Evolutionary conservation across 2,888 invertebrate genomes (phyloP), one percentile per base, ranked within the genome.

Genomic region (Allolobophora icterica): DNA sequence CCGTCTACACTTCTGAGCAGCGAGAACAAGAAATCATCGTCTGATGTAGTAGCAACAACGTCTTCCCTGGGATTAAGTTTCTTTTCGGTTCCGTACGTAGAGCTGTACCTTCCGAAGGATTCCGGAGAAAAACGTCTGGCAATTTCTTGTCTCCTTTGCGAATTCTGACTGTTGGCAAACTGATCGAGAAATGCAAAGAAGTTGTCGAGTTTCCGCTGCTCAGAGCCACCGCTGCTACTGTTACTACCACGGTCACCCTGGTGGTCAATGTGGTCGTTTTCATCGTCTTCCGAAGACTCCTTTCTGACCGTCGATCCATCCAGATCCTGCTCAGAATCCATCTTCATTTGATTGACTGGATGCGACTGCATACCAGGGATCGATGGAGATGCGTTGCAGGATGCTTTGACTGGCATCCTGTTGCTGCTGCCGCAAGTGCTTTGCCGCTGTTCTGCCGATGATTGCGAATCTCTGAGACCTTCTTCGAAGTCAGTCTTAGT

Each of bases 161-260:
- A 71, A 71, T 4, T 71, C 30, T 71, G 30, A 71, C 71, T 13
- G n/a, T 13, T 71, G n/a, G 71, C 8, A 71, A 71, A 71, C n/a
- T 71, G 30, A 71, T 71, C 71, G 87, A 87, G 87, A 35, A 87
- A 87, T 13, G 35, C 87, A 17, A 87, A 87, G 87, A 87, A 87
- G 19, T 24, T 17, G 87, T 87, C 87, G 71, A 71, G 71, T n/a
- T 71, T 71, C 71, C 30, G 30, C 30, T n/a, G 30, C 30, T 71
- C 71, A 8, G 30, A n/a, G n/a, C 6, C 8, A 71, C 71, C 71
- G 30, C 4, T 13, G n/a, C 30, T n/a, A n/a, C n/a, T 11, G 2
- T 1, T n/a, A n/a, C 30, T 30, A 0, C n/a, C 13, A n/a, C 8
- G 71, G 71, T 71, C 71, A 3, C n/a, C 8, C n/a, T n/a, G 8